phyloP scores from a whole-genome alignment of 2,797 vertebrate genomes.

The Lepidocolaptes lacrymiger region DNA sequence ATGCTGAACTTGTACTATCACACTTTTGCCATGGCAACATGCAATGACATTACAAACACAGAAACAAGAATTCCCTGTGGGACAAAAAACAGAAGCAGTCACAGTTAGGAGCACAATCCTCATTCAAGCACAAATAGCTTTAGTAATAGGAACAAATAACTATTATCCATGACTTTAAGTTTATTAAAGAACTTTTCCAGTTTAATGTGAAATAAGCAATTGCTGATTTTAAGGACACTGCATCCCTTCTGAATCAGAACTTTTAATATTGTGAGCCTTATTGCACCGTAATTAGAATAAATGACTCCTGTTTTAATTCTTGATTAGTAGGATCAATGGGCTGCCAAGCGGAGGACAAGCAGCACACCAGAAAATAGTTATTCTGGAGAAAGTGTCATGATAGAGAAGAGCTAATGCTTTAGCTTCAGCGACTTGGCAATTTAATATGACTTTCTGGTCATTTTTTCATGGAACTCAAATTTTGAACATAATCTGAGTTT shows the following conservation, averaged over 20 bases:
- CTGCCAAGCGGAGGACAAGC: not conserved
- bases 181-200: not conserved
- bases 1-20: not conserved
- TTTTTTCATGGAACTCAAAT: not conserved
- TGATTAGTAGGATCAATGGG: not conserved
- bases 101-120: not conserved
- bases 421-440: not conserved
- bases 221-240: not conserved
- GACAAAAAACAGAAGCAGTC: not conserved
- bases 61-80: not conserved
- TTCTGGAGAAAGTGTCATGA: not conserved
- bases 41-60: not conserved
- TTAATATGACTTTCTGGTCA: not conserved
- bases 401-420: not conserved
- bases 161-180: not conserved
- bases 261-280: not conserved
- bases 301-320: not conserved
- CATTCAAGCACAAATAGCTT: constrained; percentile 3
- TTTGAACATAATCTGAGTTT: not conserved
- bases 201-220: not conserved
- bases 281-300: not conserved
- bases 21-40: not conserved
- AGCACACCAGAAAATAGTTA: not conserved
- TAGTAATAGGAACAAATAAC: not conserved
- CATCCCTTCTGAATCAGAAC: not conserved